Evolutionary conservation across 2,888 invertebrate species (phyloP), one percentile per base, ranked within the genome.

Genomic region (Pollenia labialis): DNA sequence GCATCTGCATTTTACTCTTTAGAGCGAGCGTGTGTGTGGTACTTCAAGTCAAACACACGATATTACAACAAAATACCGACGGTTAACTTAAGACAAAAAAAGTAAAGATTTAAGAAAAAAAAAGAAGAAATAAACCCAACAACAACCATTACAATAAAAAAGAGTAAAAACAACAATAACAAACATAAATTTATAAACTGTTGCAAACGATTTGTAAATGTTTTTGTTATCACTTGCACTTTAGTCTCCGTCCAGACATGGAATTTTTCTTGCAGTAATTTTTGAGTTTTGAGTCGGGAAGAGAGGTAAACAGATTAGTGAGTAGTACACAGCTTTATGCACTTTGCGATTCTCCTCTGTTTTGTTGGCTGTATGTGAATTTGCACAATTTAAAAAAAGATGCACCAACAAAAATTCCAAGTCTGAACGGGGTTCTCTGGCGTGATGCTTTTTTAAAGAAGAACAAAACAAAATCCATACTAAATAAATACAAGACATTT

Each of bases 171-270:
- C 44, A 54, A 52, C 11, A 82, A 58, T 23, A 52, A 14, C 18
- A 52, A 46, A 32, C 2, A 54, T 52, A 64, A 64, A 72, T 71
- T 71, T 46, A 72, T 56, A 81, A 81, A 71, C 81, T 81, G 76
- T 81, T 83, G 84, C 69, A 86, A 88, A 87, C 88, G 79, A 87
- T 81, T 88, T 85, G 86, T 86, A 79, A 83, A 83, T 85, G 87
- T 81, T 82, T 76, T 76, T 80, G 82, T 86, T 83, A 83, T 83
- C 86, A 76, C 56, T 80, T 83, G 86, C 76, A 86, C 75, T 79
- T 82, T 66, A 48, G 12, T 64, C 32, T 6, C 32, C 6, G 0
- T 32, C 32, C 32, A 32, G 32, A 32, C 32, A 6, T 32, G 32
- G 4, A 6, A 32, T 32, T 32, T 32, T 32, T 32, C 6, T 32